Conservation (phyloP, 2,113 vertebrate species). For the Onychorhynchus coronatus region DNA sequence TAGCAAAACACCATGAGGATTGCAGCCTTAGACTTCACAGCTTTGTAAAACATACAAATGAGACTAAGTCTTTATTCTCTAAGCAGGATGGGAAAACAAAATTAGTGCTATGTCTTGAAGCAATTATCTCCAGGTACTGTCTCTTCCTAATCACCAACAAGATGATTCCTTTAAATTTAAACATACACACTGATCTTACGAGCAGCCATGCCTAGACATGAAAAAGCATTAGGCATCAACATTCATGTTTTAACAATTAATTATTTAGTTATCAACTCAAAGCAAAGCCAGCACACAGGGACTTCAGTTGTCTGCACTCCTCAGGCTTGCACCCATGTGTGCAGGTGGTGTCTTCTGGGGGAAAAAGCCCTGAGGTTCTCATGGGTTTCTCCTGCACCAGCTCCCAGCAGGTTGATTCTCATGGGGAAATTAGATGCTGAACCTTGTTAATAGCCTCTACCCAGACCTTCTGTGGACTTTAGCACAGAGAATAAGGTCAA, state of each 20-base stretch:
- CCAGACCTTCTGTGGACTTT: background rate
- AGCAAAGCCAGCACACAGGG: background rate
- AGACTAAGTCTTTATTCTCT: background rate
- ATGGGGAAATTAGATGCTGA: background rate
- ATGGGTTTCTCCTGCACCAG: accelerated
- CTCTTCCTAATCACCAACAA: background rate
- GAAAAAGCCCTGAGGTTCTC: accelerated
- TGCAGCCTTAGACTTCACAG: background rate
- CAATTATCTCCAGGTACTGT: background rate
- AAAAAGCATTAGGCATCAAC: background rate
- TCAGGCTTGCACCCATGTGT: background rate
- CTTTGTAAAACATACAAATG: background rate
- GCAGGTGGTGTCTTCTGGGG: background rate
- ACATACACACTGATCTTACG: background rate
- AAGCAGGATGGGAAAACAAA: slow-evolving; percentile 20
- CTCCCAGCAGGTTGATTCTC: background rate
- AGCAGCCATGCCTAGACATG: background rate
- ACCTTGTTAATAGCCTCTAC: background rate
- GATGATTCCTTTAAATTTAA: background rate
- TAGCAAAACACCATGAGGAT: background rate
- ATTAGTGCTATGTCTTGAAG: background rate
- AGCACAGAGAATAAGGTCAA: background rate
- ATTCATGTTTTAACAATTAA: background rate
- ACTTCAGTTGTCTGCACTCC: background rate
- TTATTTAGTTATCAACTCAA: background rate